Base-by-base conservation (phyloP, 2,888 invertebrate genomes). In the Arrhopalites spinosus region DNA sequence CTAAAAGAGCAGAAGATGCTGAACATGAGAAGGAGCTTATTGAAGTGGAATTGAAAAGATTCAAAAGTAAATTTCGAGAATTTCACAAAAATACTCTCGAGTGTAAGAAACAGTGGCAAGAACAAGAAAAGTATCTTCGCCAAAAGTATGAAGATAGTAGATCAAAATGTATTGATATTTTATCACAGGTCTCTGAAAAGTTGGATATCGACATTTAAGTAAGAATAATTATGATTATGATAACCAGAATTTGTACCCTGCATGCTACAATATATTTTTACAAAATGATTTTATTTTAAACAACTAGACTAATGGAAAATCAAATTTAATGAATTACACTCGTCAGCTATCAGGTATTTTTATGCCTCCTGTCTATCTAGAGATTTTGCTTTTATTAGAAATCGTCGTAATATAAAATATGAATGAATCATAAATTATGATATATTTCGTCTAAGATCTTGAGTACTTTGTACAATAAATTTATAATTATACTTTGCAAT, bases 21-120 rank as follows among this genome's bases (percentile, higher is more conserved):
- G 78, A 79, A 43, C 11, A 53, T 0, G 77, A 78, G 69, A 76
- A 77, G 17, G 53, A 59, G 36, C 23, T 47, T 43, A 70, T 73
- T 27, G 77, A 77, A 45, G 78, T 78, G 7, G 76, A 79, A 15
- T 50, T 81, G 23, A 75, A 80, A 27, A 77, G 77, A 30, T 69
- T 80, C n/a, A 63, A 67, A 15, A 75, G 73, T 29, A 75, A 78
- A 61, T 81, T 79, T 53, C 79, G 78, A 17, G n/a, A 73, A 11
- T 59, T 81, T 3, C 75, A 79, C 36, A 79, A 75, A 64, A 64
- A 78, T n/a, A 75, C 76, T 1, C 64, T 77, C 3, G 73, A 72
- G 25, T 79, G 79, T 27, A 64, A 78, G 47, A 78, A 78, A 74
- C 78, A 80, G 27, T 79, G 78, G 56, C 78, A 79, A 36, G 70